phyloP scores from a whole-genome alignment of 1,140 invertebrate species.

The Drosophila lacertosa region DNA sequence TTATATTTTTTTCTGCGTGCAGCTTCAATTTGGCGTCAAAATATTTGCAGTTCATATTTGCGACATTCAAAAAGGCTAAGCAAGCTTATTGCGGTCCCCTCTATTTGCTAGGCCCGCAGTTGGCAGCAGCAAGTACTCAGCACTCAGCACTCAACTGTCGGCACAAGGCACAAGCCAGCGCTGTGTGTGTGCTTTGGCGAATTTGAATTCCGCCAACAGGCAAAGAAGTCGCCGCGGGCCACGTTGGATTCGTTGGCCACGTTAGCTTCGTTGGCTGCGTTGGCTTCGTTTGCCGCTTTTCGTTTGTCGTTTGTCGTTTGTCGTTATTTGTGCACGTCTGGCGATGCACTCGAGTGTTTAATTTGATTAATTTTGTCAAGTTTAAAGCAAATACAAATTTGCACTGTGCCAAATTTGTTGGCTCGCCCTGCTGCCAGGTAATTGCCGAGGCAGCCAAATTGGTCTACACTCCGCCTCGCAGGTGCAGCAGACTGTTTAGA shows the following conservation, averaged over 20 bases:
- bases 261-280: slow-evolving; percentile 8
- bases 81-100: slow-evolving; percentile 75
- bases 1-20: not conserved
- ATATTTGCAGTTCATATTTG: slow-evolving; percentile 81
- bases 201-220: slow-evolving; percentile 67
- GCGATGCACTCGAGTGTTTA: slow-evolving; percentile 80
- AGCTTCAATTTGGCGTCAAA: slow-evolving; percentile 72
- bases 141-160: slow-evolving; percentile 1
- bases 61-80: slow-evolving; percentile 78
- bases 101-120: slow-evolving; percentile 54
- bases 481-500: slow-evolving; percentile 28
- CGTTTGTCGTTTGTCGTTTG: slow-evolving; percentile 53
- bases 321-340: slow-evolving; percentile 80
- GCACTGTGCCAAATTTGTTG: slow-evolving; percentile 75
- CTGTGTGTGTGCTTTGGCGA: slow-evolving; percentile 53
- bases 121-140: slow-evolving; percentile 25
- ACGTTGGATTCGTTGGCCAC: slow-evolving; percentile 6
- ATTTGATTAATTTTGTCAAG: slow-evolving; percentile 83
- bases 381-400: slow-evolving; percentile 79
- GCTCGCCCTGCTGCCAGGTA: slow-evolving; percentile 38
- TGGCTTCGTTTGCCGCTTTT: slow-evolving; percentile 37
- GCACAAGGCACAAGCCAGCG: slow-evolving; percentile 1
- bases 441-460: slow-evolving; percentile 60
- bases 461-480: slow-evolving; percentile 46
- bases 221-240: slow-evolving; percentile 34